Percentiles rank a stretch among this genome's conserved stretches.
These are phyloP conservation scores for Poicephalus meyeri DNA, from an alignment of 2,113 vertebrate genomes.

Conservation along the genomic window DNA sequence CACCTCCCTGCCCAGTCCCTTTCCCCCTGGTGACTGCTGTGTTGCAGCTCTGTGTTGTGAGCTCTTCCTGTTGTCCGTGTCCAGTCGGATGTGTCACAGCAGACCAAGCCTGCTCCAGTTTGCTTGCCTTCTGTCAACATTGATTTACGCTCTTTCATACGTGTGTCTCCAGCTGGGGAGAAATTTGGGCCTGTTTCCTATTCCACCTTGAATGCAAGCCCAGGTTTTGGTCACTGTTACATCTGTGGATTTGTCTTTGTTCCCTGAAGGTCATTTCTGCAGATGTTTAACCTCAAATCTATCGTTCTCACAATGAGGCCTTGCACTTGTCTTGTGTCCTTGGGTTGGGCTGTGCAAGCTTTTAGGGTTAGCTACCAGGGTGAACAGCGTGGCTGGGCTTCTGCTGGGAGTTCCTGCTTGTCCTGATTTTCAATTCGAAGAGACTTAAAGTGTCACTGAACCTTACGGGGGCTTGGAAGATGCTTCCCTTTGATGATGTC, in stretches of 20 bases:
- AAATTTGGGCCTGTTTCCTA: not conserved
- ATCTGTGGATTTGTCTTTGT: not conserved
- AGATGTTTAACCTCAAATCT: not conserved
- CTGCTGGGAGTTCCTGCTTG: constrained; percentile 44
- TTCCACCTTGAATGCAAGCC: not conserved
- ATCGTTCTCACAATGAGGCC: not conserved
- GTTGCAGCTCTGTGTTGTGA: not conserved
- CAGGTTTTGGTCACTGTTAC: not conserved
- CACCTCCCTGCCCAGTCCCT: not conserved
- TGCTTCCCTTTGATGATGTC: constrained; percentile 46
- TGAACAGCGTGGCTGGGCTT: not conserved
- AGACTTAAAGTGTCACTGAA: constrained; percentile 42
- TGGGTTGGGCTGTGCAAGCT: not conserved
- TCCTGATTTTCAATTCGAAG: constrained; percentile 62
- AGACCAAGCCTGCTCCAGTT: not conserved
- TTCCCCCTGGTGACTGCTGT: not conserved
- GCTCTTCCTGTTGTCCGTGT: not conserved
- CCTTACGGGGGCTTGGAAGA: not conserved
- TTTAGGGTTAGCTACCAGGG: not conserved
- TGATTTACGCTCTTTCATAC: not conserved
- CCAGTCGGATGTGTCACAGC: not conserved
- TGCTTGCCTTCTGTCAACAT: not conserved
- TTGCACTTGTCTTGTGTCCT: not conserved
- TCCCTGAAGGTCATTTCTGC: not conserved
- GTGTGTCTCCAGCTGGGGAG: not conserved